Conservation (phyloP, 2,888 invertebrate genomes). For the Mythimna vitellina region DNA sequence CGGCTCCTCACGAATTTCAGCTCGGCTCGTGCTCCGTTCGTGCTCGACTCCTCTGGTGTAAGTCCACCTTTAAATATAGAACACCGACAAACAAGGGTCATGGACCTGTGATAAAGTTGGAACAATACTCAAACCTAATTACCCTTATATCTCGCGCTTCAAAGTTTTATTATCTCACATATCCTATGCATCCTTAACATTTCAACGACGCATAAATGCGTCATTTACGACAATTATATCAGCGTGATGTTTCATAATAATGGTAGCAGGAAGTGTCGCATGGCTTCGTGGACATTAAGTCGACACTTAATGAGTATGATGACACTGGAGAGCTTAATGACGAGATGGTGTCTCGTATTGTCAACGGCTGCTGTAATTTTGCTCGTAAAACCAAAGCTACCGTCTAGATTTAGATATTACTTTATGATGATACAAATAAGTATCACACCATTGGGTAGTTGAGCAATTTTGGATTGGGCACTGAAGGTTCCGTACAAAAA, state of each 20-base stretch:
- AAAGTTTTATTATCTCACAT: constrained; percentile 19
- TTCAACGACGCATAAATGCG: constrained; percentile 25
- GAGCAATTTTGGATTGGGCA: too few species aligned
- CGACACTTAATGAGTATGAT: constrained; percentile 42
- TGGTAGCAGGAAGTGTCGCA: constrained; percentile 49
- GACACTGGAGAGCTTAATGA: constrained; percentile 49
- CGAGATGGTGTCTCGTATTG: constrained; percentile 31
- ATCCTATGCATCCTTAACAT: constrained; percentile 9
- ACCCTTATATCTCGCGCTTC: background rate
- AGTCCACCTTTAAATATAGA: background rate
- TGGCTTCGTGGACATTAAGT: constrained; percentile 50
- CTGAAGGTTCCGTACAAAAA: too few species aligned
- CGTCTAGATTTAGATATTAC: constrained; percentile 1
- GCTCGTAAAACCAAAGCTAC: constrained; percentile 28
- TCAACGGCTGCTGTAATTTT: constrained; percentile 34
- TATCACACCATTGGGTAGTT: background rate
- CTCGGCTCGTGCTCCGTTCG: too few species aligned
- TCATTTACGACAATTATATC: constrained; percentile 46
- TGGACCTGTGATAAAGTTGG: constrained; percentile 11
- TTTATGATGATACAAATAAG: too few species aligned
- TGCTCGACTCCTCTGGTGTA: too few species aligned
- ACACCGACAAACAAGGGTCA: background rate
- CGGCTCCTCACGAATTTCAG: too few species aligned
- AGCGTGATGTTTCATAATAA: constrained; percentile 54
- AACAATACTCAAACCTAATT: constrained; percentile 10